Evolutionary conservation across 2,797 vertebrate species (phyloP).

Genomic region (Delichon dasypus): DNA sequence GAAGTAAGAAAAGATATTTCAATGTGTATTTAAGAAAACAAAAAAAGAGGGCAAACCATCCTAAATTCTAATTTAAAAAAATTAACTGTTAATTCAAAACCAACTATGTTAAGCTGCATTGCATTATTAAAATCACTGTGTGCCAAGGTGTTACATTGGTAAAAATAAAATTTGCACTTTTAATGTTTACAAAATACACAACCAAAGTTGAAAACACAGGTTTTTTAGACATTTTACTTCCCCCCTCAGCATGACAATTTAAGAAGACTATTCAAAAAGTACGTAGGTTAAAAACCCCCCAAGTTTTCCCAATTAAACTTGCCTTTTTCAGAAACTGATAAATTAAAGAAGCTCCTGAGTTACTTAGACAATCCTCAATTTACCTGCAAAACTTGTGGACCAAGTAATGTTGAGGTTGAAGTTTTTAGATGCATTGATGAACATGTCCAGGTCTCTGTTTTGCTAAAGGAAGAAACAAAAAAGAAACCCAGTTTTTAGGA

Average conservation of each 20-base stretch:
- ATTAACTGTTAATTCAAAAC: neutral
- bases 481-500: neutral
- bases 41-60: neutral
- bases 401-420: constrained; percentile 99
- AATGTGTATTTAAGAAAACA: neutral
- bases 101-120: neutral
- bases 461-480: constrained; percentile 75
- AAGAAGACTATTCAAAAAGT: neutral
- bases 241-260: neutral
- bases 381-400: constrained; percentile 95
- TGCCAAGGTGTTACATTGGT: neutral
- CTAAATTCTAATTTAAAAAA: neutral
- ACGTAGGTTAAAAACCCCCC: neutral
- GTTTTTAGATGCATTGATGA: constrained; percentile 98
- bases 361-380: neutral
- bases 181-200: neutral
- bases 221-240: neutral
- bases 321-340: neutral
- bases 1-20: neutral
- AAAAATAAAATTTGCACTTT: neutral
- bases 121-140: neutral
- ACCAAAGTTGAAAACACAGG: neutral
- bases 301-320: neutral
- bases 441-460: constrained; percentile 97
- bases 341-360: neutral